A percentile compares a stretch with the other conserved stretches of the same genome.
phyloP scores from a whole-genome alignment of 1,140 invertebrate genomes.

The Micrasema minimum region DNA sequence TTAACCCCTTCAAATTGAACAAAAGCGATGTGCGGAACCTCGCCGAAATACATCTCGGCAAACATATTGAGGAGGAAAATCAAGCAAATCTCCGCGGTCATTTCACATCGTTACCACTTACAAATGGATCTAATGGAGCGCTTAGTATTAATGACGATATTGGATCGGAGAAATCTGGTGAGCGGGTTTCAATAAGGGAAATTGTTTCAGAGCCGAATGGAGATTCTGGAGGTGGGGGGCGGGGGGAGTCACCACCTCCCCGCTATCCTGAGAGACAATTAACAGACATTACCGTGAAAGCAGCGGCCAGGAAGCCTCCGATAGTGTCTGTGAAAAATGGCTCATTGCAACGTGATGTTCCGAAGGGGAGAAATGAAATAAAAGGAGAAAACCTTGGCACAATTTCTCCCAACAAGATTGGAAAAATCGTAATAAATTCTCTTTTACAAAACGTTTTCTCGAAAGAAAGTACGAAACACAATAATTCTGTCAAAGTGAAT shows the following conservation, averaged over 20 bases:
- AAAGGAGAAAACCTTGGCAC: conserved; percentile 26
- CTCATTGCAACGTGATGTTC: conserved; percentile 42
- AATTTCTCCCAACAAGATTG: conserved; percentile 3
- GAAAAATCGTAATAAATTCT: conserved; percentile 22
- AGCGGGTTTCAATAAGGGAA: conserved; percentile 33
- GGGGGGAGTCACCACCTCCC: neutral
- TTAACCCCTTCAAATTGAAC: too few species aligned
- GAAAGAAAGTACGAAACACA: neutral
- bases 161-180: conserved; percentile 29
- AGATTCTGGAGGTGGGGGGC: neutral
- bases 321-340: conserved; percentile 48
- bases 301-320: conserved; percentile 38
- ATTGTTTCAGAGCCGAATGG: conserved; percentile 36
- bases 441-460: neutral
- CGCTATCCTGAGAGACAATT: conserved; percentile 47
- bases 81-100: conserved; percentile 15
- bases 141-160: conserved; percentile 37
- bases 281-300: conserved; percentile 46
- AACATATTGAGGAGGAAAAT: neutral
- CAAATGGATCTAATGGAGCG: conserved; percentile 35
- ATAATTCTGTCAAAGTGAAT: neutral
- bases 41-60: neutral
- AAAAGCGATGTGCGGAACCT: neutral
- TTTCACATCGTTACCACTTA: conserved; percentile 20
- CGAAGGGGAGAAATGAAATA: conserved; percentile 33